Conservation (phyloP, 2,797 vertebrate genomes). For the Poecilia picta region DNA sequence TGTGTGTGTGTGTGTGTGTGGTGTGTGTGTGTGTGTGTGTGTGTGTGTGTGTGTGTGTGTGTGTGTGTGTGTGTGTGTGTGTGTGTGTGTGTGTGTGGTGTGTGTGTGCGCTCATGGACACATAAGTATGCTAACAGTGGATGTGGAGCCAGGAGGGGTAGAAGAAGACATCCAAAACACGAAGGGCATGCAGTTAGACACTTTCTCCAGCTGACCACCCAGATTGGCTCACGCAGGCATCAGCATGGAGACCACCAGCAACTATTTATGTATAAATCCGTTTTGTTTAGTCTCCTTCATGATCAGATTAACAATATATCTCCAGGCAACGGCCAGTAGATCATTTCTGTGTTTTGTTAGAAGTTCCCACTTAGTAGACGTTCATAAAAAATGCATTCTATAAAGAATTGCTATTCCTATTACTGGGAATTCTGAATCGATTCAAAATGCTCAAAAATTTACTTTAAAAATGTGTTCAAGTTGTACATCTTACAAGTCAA, state of each 20-base stretch:
- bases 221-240: constrained; percentile 61
- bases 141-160: constrained; percentile 62
- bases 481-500: no score
- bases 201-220: constrained; percentile 77
- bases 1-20: neutral
- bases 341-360: constrained; percentile 41
- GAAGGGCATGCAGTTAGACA: constrained; percentile 74
- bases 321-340: constrained; percentile 37
- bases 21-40: neutral
- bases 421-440: no score
- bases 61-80: neutral
- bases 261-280: constrained; percentile 32
- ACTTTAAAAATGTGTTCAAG: no score
- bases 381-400: no score
- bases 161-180: constrained; percentile 74
- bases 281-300: constrained; percentile 23
- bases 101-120: constrained; percentile 1
- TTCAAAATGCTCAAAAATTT: no score
- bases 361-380: constrained; percentile 15
- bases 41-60: no score
- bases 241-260: constrained; percentile 58
- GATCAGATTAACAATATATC: constrained; percentile 41
- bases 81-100: neutral
- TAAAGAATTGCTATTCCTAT: no score
- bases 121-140: constrained; percentile 28